Conservation (phyloP, 2,797 vertebrate genomes). For the Hydrolagus colliei region DNA sequence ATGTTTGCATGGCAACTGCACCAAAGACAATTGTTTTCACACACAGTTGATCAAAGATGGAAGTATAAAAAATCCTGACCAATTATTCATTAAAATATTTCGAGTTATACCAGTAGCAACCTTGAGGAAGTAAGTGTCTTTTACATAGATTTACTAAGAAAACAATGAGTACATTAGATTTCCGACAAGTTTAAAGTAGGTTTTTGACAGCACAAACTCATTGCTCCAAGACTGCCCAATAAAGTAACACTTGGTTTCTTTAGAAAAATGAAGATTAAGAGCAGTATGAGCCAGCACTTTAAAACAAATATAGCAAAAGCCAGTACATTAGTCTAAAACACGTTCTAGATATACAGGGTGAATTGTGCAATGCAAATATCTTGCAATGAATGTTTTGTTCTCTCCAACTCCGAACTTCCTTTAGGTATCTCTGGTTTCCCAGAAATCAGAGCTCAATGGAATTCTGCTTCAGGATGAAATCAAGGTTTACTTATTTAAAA, state of each 20-base stretch:
- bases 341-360: too few species aligned
- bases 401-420: too few species aligned
- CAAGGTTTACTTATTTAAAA: neutral
- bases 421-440: neutral
- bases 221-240: neutral
- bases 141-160: neutral
- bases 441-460: neutral
- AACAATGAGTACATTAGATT: neutral
- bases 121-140: neutral
- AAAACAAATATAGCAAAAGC: neutral
- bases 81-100: neutral
- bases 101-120: neutral
- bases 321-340: too few species aligned
- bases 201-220: neutral
- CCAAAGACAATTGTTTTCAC: neutral
- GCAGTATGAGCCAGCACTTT: neutral
- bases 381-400: too few species aligned
- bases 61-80: neutral
- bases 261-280: neutral
- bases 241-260: neutral
- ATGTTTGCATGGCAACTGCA: neutral
- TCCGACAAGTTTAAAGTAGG: neutral
- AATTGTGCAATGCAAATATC: too few species aligned
- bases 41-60: neutral
- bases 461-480: neutral